Percentiles rank a stretch among this genome's conserved stretches.
phyloP scores from a whole-genome alignment of 2,888 invertebrate species.

The Diplolepis rosae region DNA sequence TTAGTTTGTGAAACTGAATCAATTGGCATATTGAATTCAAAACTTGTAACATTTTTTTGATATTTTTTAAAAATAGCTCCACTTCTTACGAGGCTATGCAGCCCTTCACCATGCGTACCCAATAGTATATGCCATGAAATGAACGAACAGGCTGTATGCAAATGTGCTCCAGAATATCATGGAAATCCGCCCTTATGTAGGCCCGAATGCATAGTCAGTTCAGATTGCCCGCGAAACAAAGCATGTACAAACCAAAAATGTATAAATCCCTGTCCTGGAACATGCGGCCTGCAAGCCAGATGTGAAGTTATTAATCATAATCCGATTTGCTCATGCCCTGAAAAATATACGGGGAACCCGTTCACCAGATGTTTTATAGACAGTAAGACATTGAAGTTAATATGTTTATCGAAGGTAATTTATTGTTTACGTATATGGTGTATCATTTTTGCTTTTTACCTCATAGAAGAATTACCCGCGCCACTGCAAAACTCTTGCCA shows the following conservation, averaged over 20 bases:
- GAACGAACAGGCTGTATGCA: conserved; percentile 80
- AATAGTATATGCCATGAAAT: conserved; percentile 81
- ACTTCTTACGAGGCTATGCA: conserved; percentile 75
- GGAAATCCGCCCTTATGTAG: conserved; percentile 81
- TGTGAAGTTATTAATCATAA: conserved; percentile 81
- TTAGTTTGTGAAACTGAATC: too few species aligned
- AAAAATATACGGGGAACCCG: conserved; percentile 79
- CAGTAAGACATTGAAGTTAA: conserved; percentile 42
- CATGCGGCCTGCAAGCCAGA: conserved; percentile 78
- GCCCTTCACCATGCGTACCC: conserved; percentile 81
- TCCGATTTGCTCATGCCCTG: conserved; percentile 79
- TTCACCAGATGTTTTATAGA: conserved; percentile 67
- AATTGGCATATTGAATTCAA: too few species aligned
- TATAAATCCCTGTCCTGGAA: conserved; percentile 77
- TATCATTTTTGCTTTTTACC: not conserved
- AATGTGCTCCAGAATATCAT: conserved; percentile 79
- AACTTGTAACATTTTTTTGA: too few species aligned
- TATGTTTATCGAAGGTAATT: not conserved
- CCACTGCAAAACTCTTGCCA: conserved; percentile 60
- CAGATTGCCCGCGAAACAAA: conserved; percentile 79
- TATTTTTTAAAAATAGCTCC: conserved; percentile 44
- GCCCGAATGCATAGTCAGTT: conserved; percentile 81
- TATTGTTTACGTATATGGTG: not conserved
- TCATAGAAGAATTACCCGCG: conserved; percentile 45
- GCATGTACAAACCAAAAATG: conserved; percentile 83